phyloP scores from a whole-genome alignment of 2,113 vertebrate species.

The Apistogramma diplotaenia region DNA sequence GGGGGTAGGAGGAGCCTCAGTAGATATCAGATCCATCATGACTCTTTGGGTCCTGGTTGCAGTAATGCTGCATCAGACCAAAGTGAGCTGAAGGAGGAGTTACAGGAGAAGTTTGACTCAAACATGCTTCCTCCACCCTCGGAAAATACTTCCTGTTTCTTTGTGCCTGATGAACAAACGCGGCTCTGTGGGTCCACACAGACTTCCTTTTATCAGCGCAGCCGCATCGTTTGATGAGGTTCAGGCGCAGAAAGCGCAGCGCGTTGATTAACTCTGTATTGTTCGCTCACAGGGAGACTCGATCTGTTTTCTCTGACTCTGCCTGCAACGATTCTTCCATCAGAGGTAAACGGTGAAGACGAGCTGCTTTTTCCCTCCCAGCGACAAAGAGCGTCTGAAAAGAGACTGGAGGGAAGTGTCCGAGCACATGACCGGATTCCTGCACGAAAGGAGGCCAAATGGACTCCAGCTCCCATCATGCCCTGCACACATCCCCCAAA shows the following conservation, averaged over 20 bases:
- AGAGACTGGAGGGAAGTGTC: background rate
- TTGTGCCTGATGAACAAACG: constrained; percentile 20
- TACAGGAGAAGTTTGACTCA: background rate
- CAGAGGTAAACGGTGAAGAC: background rate
- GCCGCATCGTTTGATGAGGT: background rate
- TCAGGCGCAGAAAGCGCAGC: background rate
- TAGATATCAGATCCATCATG: too few relatives aligned
- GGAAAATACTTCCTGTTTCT: constrained; percentile 11
- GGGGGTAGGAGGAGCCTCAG: too few relatives aligned
- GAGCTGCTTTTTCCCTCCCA: background rate
- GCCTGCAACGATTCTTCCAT: background rate
- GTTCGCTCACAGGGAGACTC: background rate
- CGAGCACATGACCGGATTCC: constrained; percentile 47
- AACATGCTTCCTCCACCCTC: background rate
- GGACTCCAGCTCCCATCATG: background rate
- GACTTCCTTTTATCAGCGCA: constrained; percentile 2
- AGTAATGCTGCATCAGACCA: background rate
- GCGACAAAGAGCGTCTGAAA: background rate
- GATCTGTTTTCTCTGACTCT: background rate
- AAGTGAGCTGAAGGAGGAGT: background rate
- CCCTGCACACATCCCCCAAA: background rate
- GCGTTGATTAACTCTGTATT: background rate
- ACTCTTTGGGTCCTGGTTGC: too few relatives aligned
- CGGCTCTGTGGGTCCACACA: constrained; percentile 37
- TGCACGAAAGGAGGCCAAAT: background rate